phyloP scores from a whole-genome alignment of 37 sponge, comb jelly and placozoan genomes.

The Agelas oroides region DNA sequence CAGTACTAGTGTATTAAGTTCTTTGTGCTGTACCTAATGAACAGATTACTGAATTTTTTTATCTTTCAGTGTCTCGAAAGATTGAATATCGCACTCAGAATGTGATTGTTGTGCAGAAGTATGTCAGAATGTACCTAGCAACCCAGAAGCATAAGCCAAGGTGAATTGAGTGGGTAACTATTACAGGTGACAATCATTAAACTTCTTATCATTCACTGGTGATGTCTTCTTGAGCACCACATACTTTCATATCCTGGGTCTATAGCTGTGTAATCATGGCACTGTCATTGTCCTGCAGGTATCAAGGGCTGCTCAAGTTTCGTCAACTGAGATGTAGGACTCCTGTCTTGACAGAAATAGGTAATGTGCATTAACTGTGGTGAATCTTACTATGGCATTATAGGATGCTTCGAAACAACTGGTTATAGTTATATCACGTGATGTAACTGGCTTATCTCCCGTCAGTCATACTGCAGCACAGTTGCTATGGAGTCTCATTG shows the following conservation, averaged over 20 bases:
- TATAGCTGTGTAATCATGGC: too few species aligned
- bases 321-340: constrained; percentile 18
- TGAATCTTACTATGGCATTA: too few species aligned
- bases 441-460: too few species aligned
- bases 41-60: not conserved
- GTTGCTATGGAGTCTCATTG: too few species aligned
- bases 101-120: constrained; percentile 80
- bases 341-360: constrained; percentile 24
- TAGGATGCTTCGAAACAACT: too few species aligned
- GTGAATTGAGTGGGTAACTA: constrained; percentile 11
- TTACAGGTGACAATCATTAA: too few species aligned
- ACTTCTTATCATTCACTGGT: not conserved
- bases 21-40: too few species aligned
- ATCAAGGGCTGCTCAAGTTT: constrained; percentile 30
- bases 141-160: constrained; percentile 79
- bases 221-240: too few species aligned
- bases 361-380: constrained; percentile 30
- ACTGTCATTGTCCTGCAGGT: constrained; percentile 37
- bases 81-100: constrained; percentile 75
- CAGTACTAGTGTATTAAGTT: too few species aligned
- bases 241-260: too few species aligned
- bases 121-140: constrained; percentile 76
- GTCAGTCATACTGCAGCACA: too few species aligned
- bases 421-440: too few species aligned
- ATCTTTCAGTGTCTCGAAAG: constrained; percentile 74